Base-by-base conservation (phyloP, 2,888 invertebrate genomes). In the Chrysodeixis includens region DNA sequence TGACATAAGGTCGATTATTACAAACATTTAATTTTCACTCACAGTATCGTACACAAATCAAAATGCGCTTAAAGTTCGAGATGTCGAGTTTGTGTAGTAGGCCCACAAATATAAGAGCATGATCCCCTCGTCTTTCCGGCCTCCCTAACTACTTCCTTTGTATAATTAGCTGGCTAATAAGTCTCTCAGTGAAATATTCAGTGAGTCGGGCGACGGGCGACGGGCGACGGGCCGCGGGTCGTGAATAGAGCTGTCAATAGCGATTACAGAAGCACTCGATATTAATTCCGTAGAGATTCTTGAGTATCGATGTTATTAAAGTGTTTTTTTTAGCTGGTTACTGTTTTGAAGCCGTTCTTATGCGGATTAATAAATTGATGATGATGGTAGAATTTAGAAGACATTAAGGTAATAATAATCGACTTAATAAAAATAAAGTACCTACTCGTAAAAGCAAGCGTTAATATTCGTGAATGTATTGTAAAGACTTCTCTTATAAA, bases 131-230 rank as follows among this genome's bases (percentile, higher is more conserved):
- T 78, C 76, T 81, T 85, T 81, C 83, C 83, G 79, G 62, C 72
- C 82, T 53, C 87, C 86, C 86, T 85, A 82, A 87, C 87, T 87
- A 91, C 92, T 92, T 94, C 92, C 93, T 92, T 88, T 88, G 91
- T 91, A 93, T 94, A 94, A 93, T 94, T 93, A 94, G 90, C 86
- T 72, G 74, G 87, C 89, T 92, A 93, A 93, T 93, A 93, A 92
- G 91, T 88, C 89, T 86, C 88, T 83, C 86, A 84, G 84, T 88
- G 89, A 89, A 90, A 90, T 91, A 91, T 90, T 90, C 90, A 90
- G 86, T 85, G 87, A 85, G 81, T 84, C 81, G 86, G 80, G 79
- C 83, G 74, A 64, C 74, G 81, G 79, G 79, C 68, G 73, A 68
- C n/a, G n/a, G n/a, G n/a, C n/a, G n/a, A n/a, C n/a, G n/a, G n/a